Percentiles rank a stretch among this genome's conserved stretches.
These are phyloP conservation scores for Drosophila lutescens DNA, from an alignment of 2,888 invertebrate genomes.

Conservation along the genomic window DNA sequence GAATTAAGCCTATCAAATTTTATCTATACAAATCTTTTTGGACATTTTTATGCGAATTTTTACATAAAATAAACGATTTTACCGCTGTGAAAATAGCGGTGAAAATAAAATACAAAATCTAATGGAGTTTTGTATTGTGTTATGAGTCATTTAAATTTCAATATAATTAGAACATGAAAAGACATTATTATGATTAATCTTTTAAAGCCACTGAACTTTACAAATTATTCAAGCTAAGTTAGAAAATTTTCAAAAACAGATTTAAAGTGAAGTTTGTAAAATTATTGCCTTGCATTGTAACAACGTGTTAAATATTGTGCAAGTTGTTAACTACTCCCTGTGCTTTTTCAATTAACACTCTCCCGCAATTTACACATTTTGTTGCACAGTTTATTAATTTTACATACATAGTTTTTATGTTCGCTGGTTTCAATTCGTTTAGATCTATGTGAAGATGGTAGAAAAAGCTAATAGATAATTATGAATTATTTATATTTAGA, in stretches of 20 bases:
- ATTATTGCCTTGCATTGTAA: not conserved
- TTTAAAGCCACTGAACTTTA: no score
- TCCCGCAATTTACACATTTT: not conserved
- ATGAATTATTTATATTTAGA: constrained; percentile 49
- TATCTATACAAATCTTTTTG: constrained; percentile 30
- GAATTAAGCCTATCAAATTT: constrained; percentile 13
- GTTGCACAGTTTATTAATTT: constrained; percentile 45
- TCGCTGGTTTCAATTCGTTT: constrained; percentile 37
- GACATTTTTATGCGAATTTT: constrained; percentile 36
- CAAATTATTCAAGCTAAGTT: no score
- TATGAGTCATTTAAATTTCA: not conserved
- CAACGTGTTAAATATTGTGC: not conserved
- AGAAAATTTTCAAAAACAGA: no score
- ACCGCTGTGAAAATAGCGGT: not conserved
- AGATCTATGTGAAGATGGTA: constrained; percentile 40
- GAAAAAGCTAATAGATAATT: constrained; percentile 48
- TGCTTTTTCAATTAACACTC: not conserved
- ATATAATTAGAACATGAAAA: not conserved
- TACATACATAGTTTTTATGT: constrained; percentile 44
- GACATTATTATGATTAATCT: not conserved
- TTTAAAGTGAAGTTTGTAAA: no score
- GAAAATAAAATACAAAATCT: not conserved
- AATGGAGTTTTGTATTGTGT: no score
- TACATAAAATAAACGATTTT: constrained; percentile 24
- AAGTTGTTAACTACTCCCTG: not conserved